Evolutionary conservation across 1,140 invertebrate genomes (phyloP), one percentile per base, ranked within the genome.

Genomic region (Eurytemora carolleeae): DNA sequence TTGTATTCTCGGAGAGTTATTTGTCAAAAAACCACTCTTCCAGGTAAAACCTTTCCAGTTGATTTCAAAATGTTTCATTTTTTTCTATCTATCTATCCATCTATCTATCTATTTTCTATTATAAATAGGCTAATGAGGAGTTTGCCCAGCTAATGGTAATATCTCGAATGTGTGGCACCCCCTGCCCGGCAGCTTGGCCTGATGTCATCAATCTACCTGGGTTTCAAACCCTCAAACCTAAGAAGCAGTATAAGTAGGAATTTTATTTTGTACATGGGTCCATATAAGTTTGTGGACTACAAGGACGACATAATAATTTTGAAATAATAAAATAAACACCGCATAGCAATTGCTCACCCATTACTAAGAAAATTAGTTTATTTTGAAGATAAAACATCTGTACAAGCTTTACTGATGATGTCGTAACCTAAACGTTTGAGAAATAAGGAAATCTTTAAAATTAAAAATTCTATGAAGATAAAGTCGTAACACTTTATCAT

Each of bases 1-100:
- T 22, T 99, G 96, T 71, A 99, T 99, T 68, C 77, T 99, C 24
- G 96, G 93, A 1, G 96, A 99, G 77, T 76, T 99, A 25, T 99
- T 98, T 72, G 80, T 82, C 1, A 96, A 93, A 69, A 87, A 91
- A 68, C 94, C 96, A 2, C 79, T 99, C 24, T 99, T 99, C 73
- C 87, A 87, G 76, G 84, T 85, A 52, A 52, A 52, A 52, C 44
- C 44, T n/a, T 52, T 52, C 44, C n/a, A 17, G 18, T 44, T 59
- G 52, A 15, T 61, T 18, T 16, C 18, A 2, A n/a, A 44, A 53
- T 20, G 20, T 7, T 24, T 22, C 24, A 54, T 61, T 25, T 61
- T 64, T 24, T 24, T 22, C 18, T 44, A 64, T 44, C 1, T 63
- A 25, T 52, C 16, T 65, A 23, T 55, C 25, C 19, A 53, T 17